Conservation (phyloP, 1,140 invertebrate species). For the Neelides sp. region DNA sequence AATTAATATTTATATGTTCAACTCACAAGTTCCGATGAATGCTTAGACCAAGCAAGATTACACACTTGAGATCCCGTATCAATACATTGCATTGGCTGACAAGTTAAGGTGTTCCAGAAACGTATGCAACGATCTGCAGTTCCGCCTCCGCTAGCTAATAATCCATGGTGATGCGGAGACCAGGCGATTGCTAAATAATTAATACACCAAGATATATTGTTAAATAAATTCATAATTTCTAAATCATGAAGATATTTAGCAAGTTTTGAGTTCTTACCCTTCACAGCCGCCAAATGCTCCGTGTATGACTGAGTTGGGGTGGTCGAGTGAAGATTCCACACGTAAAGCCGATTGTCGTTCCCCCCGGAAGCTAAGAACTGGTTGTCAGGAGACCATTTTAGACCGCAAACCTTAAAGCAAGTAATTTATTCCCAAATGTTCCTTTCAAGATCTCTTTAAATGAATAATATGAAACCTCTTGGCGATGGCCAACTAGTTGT, state of each 20-base stretch:
- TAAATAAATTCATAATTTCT: not conserved
- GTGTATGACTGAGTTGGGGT: slow-evolving; percentile 90
- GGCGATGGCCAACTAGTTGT: slow-evolving; percentile 77
- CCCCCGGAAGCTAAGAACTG: slow-evolving; percentile 96
- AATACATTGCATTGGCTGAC: slow-evolving; percentile 95
- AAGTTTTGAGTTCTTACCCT: slow-evolving; percentile 39
- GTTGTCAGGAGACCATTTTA: slow-evolving; percentile 99
- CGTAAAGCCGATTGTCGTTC: slow-evolving; percentile 96
- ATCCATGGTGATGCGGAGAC: slow-evolving; percentile 97
- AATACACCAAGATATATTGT: not conserved
- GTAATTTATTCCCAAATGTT: not conserved
- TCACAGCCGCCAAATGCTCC: slow-evolving; percentile 94
- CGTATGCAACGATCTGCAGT: slow-evolving; percentile 95
- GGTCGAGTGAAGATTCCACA: slow-evolving; percentile 87
- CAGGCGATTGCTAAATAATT: slow-evolving; percentile 74
- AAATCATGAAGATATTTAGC: not conserved
- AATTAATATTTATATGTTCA: not conserved
- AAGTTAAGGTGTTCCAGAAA: slow-evolving; percentile 99
- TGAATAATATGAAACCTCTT: slow-evolving; percentile 56
- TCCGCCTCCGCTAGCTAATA: slow-evolving; percentile 92
- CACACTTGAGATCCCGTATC: slow-evolving; percentile 98
- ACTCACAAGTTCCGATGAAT: slow-evolving; percentile 86
- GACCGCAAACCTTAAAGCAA: slow-evolving; percentile 62
- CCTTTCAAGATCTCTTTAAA: not conserved
- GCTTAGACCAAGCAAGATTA: slow-evolving; percentile 98